phyloP scores from a whole-genome alignment of 2,113 vertebrate species.

The Corydoras sp. region DNA sequence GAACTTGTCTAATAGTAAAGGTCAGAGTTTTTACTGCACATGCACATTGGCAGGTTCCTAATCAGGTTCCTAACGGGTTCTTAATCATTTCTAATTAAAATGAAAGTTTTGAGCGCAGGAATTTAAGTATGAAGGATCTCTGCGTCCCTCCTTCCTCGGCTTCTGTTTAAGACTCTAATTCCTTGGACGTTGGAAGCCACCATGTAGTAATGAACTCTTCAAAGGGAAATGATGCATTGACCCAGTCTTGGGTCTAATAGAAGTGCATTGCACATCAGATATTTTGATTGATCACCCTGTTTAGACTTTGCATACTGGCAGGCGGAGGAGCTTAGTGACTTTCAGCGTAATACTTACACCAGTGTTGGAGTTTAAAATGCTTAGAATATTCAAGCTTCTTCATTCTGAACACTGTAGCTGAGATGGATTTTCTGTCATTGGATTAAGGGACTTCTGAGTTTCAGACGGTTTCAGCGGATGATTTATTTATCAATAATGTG shows the following conservation, averaged over 20 bases:
- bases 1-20: conserved; percentile 28
- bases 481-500: too few species aligned
- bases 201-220: background rate
- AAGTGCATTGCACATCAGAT: too few species aligned
- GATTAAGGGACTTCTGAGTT: too few species aligned
- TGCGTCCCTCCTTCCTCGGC: background rate
- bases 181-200: background rate
- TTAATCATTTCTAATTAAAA: conserved; percentile 15
- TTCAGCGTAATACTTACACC: too few species aligned
- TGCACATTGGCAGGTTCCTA: background rate
- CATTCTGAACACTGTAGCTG: too few species aligned
- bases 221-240: background rate
- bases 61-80: conserved; percentile 12
- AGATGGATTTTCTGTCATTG: too few species aligned
- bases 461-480: too few species aligned
- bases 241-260: background rate
- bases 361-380: too few species aligned
- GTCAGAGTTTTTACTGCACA: conserved; percentile 22
- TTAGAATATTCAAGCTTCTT: too few species aligned
- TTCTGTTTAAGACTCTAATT: conserved; percentile 4
- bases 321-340: too few species aligned
- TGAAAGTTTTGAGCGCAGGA: background rate
- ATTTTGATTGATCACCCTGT: too few species aligned
- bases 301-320: too few species aligned
- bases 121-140: background rate